Evolutionary conservation across 2,888 invertebrate genomes (phyloP).

Genomic region (Gisinianus flammeolus): DNA sequence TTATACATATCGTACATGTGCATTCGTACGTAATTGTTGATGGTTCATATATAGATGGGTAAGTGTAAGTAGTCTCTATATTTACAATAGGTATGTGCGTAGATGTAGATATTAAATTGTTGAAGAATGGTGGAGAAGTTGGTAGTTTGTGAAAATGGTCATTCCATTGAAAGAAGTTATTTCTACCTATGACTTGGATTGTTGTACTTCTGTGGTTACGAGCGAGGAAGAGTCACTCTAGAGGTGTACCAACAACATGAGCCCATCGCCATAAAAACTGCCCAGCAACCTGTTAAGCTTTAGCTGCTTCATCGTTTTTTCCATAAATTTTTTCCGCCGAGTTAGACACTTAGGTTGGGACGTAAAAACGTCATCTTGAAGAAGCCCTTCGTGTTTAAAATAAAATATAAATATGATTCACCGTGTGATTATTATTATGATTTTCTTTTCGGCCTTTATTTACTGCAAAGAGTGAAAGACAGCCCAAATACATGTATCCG

Average conservation of each 20-base stretch:
- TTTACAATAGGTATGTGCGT: background rate
- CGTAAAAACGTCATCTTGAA: slow-evolving; percentile 39
- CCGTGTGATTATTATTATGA: slow-evolving; percentile 45
- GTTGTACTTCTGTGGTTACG: slow-evolving; percentile 38
- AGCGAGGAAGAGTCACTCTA: slow-evolving; percentile 30
- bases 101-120: slow-evolving; percentile 1
- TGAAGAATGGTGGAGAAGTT: slow-evolving; percentile 11
- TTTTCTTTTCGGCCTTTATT: slow-evolving; percentile 43
- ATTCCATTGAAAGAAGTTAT: slow-evolving; percentile 35
- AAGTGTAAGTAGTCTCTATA: background rate
- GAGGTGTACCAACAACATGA: slow-evolving; percentile 41
- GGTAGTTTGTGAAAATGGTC: slow-evolving; percentile 40
- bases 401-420: slow-evolving; percentile 43
- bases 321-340: slow-evolving; percentile 36
- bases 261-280: slow-evolving; percentile 44
- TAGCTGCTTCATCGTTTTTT: slow-evolving; percentile 28
- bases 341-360: slow-evolving; percentile 30
- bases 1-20: background rate
- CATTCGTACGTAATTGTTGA: background rate
- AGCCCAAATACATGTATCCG: background rate
- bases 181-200: slow-evolving; percentile 38
- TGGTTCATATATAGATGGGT: background rate
- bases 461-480: slow-evolving; percentile 30
- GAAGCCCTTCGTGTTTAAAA: slow-evolving; percentile 39
- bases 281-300: slow-evolving; percentile 36